Base-by-base conservation (phyloP, 2,113 vertebrate species). In the Ammodytes dubius region DNA sequence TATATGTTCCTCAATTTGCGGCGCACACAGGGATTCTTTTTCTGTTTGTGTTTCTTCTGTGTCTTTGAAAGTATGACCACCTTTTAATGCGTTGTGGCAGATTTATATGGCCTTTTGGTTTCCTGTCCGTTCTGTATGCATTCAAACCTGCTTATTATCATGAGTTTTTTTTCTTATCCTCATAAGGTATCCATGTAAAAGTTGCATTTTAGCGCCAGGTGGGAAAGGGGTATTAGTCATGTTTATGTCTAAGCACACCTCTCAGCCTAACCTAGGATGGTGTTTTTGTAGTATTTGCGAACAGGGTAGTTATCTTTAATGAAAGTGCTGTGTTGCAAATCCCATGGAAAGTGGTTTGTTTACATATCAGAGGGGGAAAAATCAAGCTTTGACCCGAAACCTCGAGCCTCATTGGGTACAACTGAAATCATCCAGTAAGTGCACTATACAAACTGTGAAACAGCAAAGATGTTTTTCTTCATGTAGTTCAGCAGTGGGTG, bases 261-360 rank as follows among this genome's bases (percentile, higher is more conserved):
- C 35, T 46, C 40, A 17, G 19, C 60, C 42, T 75, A 42, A 56
- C 74, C 43, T 12, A 7, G 7, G 7, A 60, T 46, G 59, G 49
- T 43, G 42, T 82, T 49, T 11, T 69, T n/a, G 35, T 46, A 45
- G 53, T 53, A 3, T 15, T 47, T 61, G 50, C 49, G 60, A 76
- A 58, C 19, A 35, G 19, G 65, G 15, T 54, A 35, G 58, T 59
- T 47, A 47, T 69, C 45, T 54, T 47, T 57, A 57, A 70, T 57
- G 4, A 9, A 6, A 69, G 8, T 13, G 9, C 19, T 14, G 40
- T 39, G 39, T 49, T 52, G 17, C 67, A 49, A 56, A 35, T 10
- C 40, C 6, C 37, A 45, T 11, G 9, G 39, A 54, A 53, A 54
- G 17, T 60, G n/a, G 19, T 78, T 54, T 70, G 27, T 68, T 74